A percentile compares a stretch with the other conserved stretches of the same genome.
Evolutionary conservation across 2,888 invertebrate species (phyloP).

Genomic region (Nipponacmea schrenckii): DNA sequence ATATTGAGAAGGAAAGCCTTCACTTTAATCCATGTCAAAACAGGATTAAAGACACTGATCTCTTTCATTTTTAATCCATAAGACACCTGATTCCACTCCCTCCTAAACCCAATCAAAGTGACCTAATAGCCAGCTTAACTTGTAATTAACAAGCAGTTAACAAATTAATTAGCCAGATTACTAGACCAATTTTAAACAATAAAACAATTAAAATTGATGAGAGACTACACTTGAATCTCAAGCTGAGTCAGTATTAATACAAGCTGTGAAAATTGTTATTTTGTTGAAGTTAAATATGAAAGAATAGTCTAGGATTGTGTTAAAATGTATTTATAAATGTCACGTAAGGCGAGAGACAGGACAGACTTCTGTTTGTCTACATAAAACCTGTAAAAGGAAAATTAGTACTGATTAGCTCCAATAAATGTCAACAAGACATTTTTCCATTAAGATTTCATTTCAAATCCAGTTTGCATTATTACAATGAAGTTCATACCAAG

Average conservation of each 20-base stretch:
- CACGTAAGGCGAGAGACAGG: too few species aligned
- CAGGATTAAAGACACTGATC: constrained; percentile 7
- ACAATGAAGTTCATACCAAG: too few species aligned
- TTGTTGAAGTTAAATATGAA: background rate
- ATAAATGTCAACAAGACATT: too few species aligned
- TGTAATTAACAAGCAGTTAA: background rate
- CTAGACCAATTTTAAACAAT: background rate
- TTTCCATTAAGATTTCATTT: too few species aligned
- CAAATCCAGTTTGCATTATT: too few species aligned
- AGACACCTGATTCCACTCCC: background rate
- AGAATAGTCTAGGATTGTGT: too few species aligned
- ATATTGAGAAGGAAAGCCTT: background rate
- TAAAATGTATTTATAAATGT: too few species aligned
- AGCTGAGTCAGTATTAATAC: background rate
- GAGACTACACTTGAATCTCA: background rate
- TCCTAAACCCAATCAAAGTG: background rate
- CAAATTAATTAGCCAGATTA: constrained; percentile 4
- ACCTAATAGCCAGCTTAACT: background rate
- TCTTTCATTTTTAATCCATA: background rate
- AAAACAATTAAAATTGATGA: constrained; percentile 4
- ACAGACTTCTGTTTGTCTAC: too few species aligned
- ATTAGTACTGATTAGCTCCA: too few species aligned
- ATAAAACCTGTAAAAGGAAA: too few species aligned
- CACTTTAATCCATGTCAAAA: constrained; percentile 8
- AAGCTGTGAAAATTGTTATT: background rate